Evolutionary conservation across 2,888 invertebrate species (phyloP), one percentile per base, ranked within the genome.

Genomic region (Apeira syringaria): DNA sequence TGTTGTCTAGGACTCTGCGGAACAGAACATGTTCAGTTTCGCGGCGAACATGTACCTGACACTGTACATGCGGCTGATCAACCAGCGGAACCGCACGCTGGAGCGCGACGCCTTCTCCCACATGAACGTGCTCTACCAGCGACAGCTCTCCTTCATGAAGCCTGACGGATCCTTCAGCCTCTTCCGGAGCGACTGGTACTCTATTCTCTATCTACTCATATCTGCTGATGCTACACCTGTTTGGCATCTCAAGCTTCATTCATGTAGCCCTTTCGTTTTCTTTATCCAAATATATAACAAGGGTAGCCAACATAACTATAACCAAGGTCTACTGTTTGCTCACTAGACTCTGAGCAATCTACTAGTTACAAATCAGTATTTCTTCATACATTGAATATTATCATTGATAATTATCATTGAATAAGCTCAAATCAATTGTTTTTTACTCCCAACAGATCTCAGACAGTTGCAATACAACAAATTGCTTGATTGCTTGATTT

Each of bases 1-100:
- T 15, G 15, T 15, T 15, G 3, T 15, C 0, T 70, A 93, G 92
- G 97, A 97, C 70, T 95, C 95, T 0, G 98, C 95, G 0, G 99
- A 99, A 76, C 98, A 98, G 78, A 98, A 97, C 73, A 96, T 98
- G 92, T 99, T 98, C 86, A 98, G 98, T 57, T 98, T 99, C 83
- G 98, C 98, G 0, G 96, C 96, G 8, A 98, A 98, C 84, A 93
- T 98, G 80, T 96, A 97, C 82, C 96, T 97, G 0, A 94, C 96
- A 0, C 91, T 96, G 67, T 98, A 98, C 83, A 97, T 98, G 95
- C 92, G 97, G 5, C 90, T 95, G 43, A 96, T 97, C 38, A 97
- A 97, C 81, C 97, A 98, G 69, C 91, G 97, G 7, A 96, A 96
- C 75, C 91, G 94, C 30, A 95, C 95, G 0, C 81, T 94, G n/a